Conservation (phyloP, 2,797 vertebrate genomes). For the Glyptemys insculpta region DNA sequence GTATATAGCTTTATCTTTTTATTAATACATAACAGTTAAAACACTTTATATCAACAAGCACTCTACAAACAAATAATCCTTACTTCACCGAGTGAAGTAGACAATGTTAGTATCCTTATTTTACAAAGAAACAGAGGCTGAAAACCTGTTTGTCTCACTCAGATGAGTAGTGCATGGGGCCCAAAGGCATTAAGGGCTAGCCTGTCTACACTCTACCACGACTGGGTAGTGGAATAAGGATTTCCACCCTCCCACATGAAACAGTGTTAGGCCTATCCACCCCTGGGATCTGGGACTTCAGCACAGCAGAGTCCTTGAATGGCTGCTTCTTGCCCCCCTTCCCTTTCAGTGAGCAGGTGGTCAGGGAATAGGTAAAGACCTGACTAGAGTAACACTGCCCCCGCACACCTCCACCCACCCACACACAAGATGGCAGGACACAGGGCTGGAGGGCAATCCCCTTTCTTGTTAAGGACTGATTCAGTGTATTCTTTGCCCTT, state of each 20-base stretch:
- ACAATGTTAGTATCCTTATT: background rate
- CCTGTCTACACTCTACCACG: background rate
- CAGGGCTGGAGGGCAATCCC: background rate
- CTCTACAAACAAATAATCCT: background rate
- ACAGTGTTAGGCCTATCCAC: fast-evolving
- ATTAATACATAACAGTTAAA: background rate
- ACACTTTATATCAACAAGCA: background rate
- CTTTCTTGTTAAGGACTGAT: background rate
- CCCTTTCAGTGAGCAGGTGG: background rate
- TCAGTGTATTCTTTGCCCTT: background rate
- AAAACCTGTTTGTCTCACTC: background rate
- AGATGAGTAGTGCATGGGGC: background rate
- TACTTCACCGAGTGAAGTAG: background rate
- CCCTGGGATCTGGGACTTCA: background rate
- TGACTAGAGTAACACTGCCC: background rate
- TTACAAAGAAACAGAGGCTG: background rate
- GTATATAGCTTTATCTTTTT: constrained; percentile 20
- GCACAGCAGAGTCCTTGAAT: background rate
- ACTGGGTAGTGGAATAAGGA: background rate
- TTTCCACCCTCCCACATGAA: background rate
- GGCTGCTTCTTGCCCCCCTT: background rate
- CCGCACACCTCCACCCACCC: too few relatives aligned
- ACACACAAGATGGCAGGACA: background rate
- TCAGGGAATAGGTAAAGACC: background rate
- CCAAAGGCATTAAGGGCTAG: background rate